Evolutionary conservation across 2,113 vertebrate genomes (phyloP), one percentile per base, ranked within the genome.

Genomic region (Mastomys natalensis): DNA sequence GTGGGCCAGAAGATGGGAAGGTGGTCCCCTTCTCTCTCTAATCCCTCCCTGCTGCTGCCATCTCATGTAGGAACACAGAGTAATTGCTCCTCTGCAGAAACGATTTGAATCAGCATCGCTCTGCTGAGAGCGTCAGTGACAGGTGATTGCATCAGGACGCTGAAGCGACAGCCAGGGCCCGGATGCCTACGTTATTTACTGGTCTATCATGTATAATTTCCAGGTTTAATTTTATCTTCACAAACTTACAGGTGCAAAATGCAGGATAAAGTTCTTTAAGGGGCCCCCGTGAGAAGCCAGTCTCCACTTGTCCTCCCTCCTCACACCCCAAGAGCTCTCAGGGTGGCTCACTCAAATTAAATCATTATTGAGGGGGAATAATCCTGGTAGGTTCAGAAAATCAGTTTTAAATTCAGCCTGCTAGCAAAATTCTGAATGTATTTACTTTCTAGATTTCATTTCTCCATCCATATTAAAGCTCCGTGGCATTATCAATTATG

Each of bases 401-500:
- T 97, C 98, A 98, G 98, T 98, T 99, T 98, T 97, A 98, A 98
- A 98, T 98, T 98, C 98, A 98, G 98, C 98, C 98, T 98, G 97
- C 98, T 98, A 98, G 98, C 98, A 98, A 98, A 98, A 98, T 98
- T 98, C 97, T 98, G 98, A 98, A 98, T 98, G 98, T 98, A 98
- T 98, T 98, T 98, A 98, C 98, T 98, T 98, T 98, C 96, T 98
- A 97, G 97, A 98, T 98, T 98, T 98, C 98, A 98, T 98, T 98
- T 97, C 98, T 98, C 97, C 98, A 97, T 98, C 98, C 98, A 96
- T 97, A 98, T 98, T 98, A 99, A 98, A 98, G 98, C 98, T 98
- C 98, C 98, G 89, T 98, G 98, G 98, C 98, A 98, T 98, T 98
- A 99, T 99, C 98, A 99, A 98, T 98, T 98, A 98, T 95, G 97